Evolutionary conservation across 2,797 vertebrate genomes (phyloP).

Genomic region (Acomys russatus): DNA sequence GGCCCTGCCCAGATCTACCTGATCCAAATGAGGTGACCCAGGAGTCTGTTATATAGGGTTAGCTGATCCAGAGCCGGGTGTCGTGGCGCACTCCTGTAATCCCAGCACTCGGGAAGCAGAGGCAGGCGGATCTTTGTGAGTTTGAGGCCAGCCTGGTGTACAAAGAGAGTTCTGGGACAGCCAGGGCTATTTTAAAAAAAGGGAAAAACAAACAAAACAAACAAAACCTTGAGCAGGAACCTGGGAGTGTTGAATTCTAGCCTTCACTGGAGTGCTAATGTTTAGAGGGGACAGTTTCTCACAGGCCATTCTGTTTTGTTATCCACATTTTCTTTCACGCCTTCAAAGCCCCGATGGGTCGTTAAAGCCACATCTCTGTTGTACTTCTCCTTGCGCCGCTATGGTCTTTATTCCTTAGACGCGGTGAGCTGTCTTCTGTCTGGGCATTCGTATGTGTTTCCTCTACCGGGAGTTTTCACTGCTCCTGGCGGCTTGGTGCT

Average conservation of each 20-base stretch:
- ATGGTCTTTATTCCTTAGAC: neutral
- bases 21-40: neutral
- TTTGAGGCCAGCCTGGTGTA: too few relatives aligned
- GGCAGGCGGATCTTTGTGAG: too few relatives aligned
- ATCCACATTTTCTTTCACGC: neutral
- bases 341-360: neutral
- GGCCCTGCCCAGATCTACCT: neutral
- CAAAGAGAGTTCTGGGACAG: too few relatives aligned
- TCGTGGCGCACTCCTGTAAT: neutral
- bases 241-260: neutral
- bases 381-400: neutral
- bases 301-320: neutral
- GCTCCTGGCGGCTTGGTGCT: neutral
- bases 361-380: neutral
- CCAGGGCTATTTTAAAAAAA: too few relatives aligned
- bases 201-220: too few relatives aligned
- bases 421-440: neutral
- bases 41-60: neutral
- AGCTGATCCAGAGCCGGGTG: neutral
- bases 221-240: neutral
- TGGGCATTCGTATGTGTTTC: slow-evolving; percentile 6
- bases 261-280: neutral
- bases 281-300: neutral
- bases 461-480: neutral
- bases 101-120: neutral